A percentile compares a stretch with the other conserved stretches of the same genome.
Conservation (phyloP, 1,140 invertebrate species). For the Bombus pyrosoma region DNA sequence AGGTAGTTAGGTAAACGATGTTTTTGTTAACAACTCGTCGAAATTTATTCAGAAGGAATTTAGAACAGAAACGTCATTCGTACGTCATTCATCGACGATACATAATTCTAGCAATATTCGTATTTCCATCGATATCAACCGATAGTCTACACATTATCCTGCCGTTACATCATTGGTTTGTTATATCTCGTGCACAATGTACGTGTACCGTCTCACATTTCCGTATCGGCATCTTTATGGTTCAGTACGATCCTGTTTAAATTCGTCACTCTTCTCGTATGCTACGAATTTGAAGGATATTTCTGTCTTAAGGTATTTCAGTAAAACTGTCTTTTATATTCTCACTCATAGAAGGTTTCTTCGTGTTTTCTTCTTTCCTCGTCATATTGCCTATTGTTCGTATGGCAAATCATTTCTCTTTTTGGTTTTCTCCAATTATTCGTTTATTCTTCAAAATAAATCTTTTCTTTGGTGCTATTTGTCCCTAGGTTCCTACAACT, state of each 20-base stretch:
- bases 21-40: neutral
- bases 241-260: neutral
- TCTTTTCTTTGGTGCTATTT: neutral
- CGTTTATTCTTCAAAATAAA: neutral
- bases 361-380: neutral
- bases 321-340: neutral
- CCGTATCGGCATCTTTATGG: neutral
- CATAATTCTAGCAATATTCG: too few relatives aligned
- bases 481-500: neutral
- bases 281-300: neutral
- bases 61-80: neutral
- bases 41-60: neutral
- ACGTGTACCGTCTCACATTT: neutral
- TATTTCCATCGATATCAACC: too few relatives aligned
- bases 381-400: neutral
- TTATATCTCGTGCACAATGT: neutral
- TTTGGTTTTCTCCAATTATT: neutral
- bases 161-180: neutral
- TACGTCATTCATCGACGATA: too few relatives aligned
- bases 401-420: neutral
- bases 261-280: neutral
- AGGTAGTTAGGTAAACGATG: neutral
- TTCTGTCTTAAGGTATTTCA: neutral
- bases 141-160: neutral
- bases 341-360: neutral